These are phyloP conservation scores for Nebria salina DNA, from an alignment of 2,888 invertebrate genomes.

Conservation along the genomic window DNA sequence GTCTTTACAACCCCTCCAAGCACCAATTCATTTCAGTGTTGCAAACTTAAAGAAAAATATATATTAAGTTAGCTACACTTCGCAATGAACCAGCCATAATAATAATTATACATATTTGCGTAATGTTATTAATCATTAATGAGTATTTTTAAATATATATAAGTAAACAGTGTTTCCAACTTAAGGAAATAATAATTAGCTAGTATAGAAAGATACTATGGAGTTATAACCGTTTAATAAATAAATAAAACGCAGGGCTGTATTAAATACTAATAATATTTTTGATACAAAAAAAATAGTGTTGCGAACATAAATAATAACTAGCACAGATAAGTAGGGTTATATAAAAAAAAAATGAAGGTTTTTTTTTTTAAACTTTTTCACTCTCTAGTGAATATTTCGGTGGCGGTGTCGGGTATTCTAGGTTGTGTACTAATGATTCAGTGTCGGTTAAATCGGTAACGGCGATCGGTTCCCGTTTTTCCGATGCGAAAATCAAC, in stretches of 20 bases:
- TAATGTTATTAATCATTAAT: no score
- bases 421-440: constrained; percentile 7
- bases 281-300: not conserved
- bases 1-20: no score
- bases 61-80: no score
- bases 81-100: no score
- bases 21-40: no score
- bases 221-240: not conserved
- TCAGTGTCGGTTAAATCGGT: constrained; percentile 34
- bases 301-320: no score
- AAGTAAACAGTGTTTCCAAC: not conserved
- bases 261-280: not conserved
- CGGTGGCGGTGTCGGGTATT: constrained; percentile 49
- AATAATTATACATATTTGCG: no score
- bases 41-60: no score
- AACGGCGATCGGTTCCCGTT: constrained; percentile 49
- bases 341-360: not conserved
- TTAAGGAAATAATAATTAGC: not conserved
- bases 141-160: no score
- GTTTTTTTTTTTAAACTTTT: constrained; percentile 48
- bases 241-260: not conserved
- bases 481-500: constrained; percentile 61
- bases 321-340: not conserved
- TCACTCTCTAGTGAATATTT: constrained; percentile 54
- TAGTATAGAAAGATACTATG: not conserved